Base-by-base conservation (phyloP, 2,797 vertebrate species). In the Balearica regulorum region DNA sequence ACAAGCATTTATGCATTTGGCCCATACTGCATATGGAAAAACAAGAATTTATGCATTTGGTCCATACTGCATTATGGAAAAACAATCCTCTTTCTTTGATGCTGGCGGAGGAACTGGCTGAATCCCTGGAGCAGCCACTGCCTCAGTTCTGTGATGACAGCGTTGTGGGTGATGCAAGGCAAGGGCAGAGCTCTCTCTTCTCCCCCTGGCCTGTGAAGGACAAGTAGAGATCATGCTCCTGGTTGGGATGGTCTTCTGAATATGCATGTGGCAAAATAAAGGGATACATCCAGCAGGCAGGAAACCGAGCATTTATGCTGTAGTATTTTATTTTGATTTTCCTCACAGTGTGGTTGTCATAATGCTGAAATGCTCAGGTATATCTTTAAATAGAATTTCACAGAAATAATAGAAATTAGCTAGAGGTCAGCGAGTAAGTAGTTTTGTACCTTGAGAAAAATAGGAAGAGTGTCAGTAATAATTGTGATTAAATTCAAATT, bases 1-100 rank as follows among this genome's bases (percentile, higher is more conserved):
- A 0, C 22, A 58, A 72, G 20, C 85, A 87, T 89, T 92, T 87
- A 89, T 93, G 89, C 13, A 55, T 76, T 96, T 95, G 86, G 75
- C 78, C 72, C 31, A 60, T 35, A 35, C 13, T 28, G 48, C 11
- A 0, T 71, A 49, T 20, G 0, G 18, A 80, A 94, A 89, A 82
- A 13, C 41, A 84, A 73, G n/a, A n/a, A 87, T 89, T 92, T 87
- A 89, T 93, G 89, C 13, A 55, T 76, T 96, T 95, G 86, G 75
- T 78, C 72, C 31, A 60, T 35, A 35, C 13, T 28, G 48, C 11
- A 0, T 71, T n/a, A 49, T 20, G 0, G 18, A 80, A 94, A 89
- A 82, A 13, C 41, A 84, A 73, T n/a, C n/a, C n/a, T n/a, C n/a
- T n/a, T 84, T 10, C 1, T 19, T 39, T 77, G 33, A 62, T 64